Conservation (phyloP, 2,113 vertebrate genomes). For the Acanthochromis polyacanthus region DNA sequence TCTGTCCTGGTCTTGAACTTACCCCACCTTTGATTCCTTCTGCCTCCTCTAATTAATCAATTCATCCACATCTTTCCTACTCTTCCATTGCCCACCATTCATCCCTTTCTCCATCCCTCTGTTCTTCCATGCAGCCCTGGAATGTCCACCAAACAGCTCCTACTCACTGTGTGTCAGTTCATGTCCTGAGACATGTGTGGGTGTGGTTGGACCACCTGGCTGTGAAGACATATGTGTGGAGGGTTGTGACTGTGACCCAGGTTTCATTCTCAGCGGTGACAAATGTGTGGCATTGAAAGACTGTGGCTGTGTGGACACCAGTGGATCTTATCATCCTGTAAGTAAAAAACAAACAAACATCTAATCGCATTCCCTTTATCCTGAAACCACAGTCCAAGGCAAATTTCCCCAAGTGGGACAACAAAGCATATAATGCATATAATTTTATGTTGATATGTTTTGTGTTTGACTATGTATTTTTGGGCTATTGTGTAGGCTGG, state of each 20-base stretch:
- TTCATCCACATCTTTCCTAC: too few relatives aligned
- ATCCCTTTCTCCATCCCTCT: background rate
- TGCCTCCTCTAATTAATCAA: too few relatives aligned
- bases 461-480: background rate
- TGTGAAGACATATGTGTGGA: constrained; percentile 81
- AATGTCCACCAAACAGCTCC: constrained; percentile 85
- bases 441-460: background rate
- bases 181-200: constrained; percentile 83
- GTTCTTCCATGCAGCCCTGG: constrained; percentile 65
- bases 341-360: constrained; percentile 46
- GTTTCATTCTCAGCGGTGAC: constrained; percentile 84
- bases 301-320: constrained; percentile 82
- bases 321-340: constrained; percentile 82
- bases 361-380: background rate
- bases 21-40: too few relatives aligned
- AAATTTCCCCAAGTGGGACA: too few relatives aligned
- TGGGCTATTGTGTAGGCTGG: constrained; percentile 76
- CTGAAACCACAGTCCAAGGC: too few relatives aligned
- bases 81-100: background rate
- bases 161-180: constrained; percentile 84
- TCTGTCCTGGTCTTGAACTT: too few relatives aligned
- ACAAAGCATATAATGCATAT: too few relatives aligned
- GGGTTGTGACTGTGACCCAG: constrained; percentile 83
- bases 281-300: constrained; percentile 80
- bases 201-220: constrained; percentile 65